Conservation (phyloP, 2,113 vertebrate species). For the Oplegnathus fasciatus region DNA sequence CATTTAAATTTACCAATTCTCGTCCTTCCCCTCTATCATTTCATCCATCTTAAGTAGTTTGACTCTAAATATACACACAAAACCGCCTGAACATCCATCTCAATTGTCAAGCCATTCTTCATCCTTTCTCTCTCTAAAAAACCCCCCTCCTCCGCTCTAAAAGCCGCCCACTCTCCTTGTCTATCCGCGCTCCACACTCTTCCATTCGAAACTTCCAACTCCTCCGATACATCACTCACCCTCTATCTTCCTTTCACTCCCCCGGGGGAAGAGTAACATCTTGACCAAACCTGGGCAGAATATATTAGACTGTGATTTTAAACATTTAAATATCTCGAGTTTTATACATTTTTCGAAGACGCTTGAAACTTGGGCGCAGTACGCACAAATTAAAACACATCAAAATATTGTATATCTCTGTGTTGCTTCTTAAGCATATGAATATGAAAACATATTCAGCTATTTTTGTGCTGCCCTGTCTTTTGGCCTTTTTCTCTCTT, state of each 20-base stretch:
- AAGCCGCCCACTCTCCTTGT: constrained; percentile 64
- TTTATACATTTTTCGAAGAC: not conserved
- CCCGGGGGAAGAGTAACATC: constrained; percentile 35
- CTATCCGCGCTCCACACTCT: constrained; percentile 45
- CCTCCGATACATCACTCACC: constrained; percentile 55
- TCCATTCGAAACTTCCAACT: constrained; percentile 63
- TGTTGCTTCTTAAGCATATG: constrained; percentile 20
- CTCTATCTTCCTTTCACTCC: constrained; percentile 45
- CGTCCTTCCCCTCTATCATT: constrained; percentile 53
- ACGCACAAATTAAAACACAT: not conserved
- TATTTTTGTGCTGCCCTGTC: constrained; percentile 19
- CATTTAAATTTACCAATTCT: constrained; percentile 60
- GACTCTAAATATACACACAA: constrained; percentile 71
- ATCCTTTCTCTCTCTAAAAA: constrained; percentile 45
- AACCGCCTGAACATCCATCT: constrained; percentile 69
- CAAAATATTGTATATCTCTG: not conserved
- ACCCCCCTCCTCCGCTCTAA: constrained; percentile 40
- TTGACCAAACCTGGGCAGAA: constrained; percentile 51
- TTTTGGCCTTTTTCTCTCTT: constrained; percentile 28
- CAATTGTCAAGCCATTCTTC: constrained; percentile 69
- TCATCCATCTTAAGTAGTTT: constrained; percentile 68
- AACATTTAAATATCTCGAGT: constrained; percentile 25
- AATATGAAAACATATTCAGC: constrained; percentile 20
- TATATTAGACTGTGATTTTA: constrained; percentile 26
- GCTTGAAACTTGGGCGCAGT: not conserved